These are phyloP conservation scores for Tetraodon nigroviridis DNA, from an alignment of 2,113 vertebrate species.

Conservation along the genomic window DNA sequence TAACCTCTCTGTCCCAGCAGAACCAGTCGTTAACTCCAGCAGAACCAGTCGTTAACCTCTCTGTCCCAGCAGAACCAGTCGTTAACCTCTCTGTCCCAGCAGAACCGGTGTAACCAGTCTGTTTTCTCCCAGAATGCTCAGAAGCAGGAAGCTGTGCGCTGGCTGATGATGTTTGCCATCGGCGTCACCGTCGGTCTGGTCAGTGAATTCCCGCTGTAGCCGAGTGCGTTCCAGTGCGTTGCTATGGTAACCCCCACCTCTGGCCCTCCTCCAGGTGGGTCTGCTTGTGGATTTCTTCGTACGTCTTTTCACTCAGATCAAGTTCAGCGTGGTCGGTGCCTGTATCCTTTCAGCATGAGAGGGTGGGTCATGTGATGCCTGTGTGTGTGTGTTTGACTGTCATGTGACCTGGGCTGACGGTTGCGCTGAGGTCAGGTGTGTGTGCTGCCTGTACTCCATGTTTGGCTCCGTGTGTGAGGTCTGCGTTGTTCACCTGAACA, in stretches of 20 bases:
- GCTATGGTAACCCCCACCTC: no score
- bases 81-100: no score
- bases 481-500: conserved; percentile 54
- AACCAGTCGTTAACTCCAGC: no score
- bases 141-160: conserved; percentile 85
- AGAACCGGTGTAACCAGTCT: no score
- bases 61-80: no score
- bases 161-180: conserved; percentile 91
- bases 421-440: no score
- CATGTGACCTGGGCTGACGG: no score
- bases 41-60: no score
- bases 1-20: no score
- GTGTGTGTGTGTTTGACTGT: not conserved
- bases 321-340: conserved; percentile 82
- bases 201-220: conserved; percentile 29
- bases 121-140: conserved; percentile 75
- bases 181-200: conserved; percentile 94
- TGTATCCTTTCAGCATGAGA: conserved; percentile 85
- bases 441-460: no score
- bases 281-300: conserved; percentile 96
- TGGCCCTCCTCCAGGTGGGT: conserved; percentile 77
- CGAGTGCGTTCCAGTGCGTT: no score
- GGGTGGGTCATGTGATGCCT: no score
- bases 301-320: conserved; percentile 84
- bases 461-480: not conserved